Percentiles rank a stretch among this genome's conserved stretches.
Evolutionary conservation across 2,797 vertebrate genomes (phyloP).

Genomic region (Lacerta viridis): DNA sequence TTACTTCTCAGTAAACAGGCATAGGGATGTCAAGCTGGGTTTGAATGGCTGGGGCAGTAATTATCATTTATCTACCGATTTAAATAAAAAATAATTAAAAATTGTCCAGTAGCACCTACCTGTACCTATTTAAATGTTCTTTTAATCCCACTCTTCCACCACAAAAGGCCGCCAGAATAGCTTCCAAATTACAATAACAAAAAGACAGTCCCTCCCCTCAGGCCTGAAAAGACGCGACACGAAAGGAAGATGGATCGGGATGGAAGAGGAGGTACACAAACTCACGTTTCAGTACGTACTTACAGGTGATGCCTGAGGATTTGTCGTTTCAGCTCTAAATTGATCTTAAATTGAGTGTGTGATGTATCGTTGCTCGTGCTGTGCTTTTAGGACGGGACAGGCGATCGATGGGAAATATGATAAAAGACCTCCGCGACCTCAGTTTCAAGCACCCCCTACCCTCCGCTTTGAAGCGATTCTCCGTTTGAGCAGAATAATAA

Average conservation of each 20-base stretch:
- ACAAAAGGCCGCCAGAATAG: too few species aligned
- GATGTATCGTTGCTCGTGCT: neutral
- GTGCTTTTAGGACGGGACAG: constrained; percentile 6
- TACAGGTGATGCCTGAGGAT: neutral
- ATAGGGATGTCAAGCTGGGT: neutral
- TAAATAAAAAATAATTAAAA: too few species aligned
- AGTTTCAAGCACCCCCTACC: neutral
- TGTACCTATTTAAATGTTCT: too few species aligned
- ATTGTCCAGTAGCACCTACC: too few species aligned
- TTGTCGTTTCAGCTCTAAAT: neutral
- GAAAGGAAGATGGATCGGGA: too few species aligned
- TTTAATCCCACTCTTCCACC: too few species aligned
- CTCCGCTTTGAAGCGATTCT: neutral
- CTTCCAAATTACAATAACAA: too few species aligned
- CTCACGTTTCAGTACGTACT: too few species aligned
- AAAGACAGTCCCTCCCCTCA: too few species aligned
- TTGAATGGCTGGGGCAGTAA: neutral
- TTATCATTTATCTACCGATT: neutral
- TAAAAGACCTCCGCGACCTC: neutral
- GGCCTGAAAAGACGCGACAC: too few species aligned
- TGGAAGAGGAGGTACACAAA: too few species aligned
- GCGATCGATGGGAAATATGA: neutral
- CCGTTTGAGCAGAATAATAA: neutral
- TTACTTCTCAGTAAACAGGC: too few species aligned
- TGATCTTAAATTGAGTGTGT: neutral